phyloP scores from a whole-genome alignment of 1,140 invertebrate genomes.

The Drosophila biarmipes region DNA sequence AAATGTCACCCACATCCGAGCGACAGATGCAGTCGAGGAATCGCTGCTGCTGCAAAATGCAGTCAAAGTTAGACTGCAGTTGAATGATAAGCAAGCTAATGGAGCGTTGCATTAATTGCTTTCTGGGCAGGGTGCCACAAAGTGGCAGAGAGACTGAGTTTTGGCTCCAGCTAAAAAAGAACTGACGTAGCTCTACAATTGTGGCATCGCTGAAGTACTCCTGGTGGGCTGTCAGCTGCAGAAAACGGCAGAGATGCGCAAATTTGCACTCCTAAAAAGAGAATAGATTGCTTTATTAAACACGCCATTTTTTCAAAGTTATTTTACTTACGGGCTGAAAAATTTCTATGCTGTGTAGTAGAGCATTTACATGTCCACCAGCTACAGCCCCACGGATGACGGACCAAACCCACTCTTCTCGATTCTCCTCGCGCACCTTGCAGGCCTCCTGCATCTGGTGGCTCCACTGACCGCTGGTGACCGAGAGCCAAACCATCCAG shows the following conservation, averaged over 20 bases:
- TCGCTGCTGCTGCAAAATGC: slow-evolving; percentile 64
- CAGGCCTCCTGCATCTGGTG: slow-evolving; percentile 43
- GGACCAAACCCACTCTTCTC: slow-evolving; percentile 53
- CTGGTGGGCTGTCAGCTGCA: slow-evolving; percentile 60
- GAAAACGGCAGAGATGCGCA: slow-evolving; percentile 65
- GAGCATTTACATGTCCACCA: slow-evolving; percentile 83
- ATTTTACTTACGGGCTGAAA: slow-evolving; percentile 84
- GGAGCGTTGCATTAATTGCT: slow-evolving; percentile 69
- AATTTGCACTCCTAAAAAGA: slow-evolving; percentile 56
- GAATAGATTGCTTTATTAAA: not conserved
- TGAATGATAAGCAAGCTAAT: slow-evolving; percentile 64
- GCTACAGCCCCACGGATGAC: slow-evolving; percentile 84
- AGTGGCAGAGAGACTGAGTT: slow-evolving; percentile 66
- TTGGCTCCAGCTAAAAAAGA: slow-evolving; percentile 73
- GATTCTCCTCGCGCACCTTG: slow-evolving; percentile 29
- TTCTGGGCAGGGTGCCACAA: slow-evolving; percentile 35
- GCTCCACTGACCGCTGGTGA: slow-evolving; percentile 81
- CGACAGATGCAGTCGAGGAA: slow-evolving; percentile 75
- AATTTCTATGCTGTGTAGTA: slow-evolving; percentile 86
- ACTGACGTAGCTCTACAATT: slow-evolving; percentile 69
- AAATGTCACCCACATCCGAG: slow-evolving; percentile 77
- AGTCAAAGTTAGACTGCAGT: slow-evolving; percentile 70
- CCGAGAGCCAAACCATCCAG: slow-evolving; percentile 87
- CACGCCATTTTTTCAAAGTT: not conserved
- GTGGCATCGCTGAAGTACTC: slow-evolving; percentile 66